Evolutionary conservation across 2,113 vertebrate species (phyloP), one percentile per base, ranked within the genome.

Genomic region (Dasypus novemcinctus): DNA sequence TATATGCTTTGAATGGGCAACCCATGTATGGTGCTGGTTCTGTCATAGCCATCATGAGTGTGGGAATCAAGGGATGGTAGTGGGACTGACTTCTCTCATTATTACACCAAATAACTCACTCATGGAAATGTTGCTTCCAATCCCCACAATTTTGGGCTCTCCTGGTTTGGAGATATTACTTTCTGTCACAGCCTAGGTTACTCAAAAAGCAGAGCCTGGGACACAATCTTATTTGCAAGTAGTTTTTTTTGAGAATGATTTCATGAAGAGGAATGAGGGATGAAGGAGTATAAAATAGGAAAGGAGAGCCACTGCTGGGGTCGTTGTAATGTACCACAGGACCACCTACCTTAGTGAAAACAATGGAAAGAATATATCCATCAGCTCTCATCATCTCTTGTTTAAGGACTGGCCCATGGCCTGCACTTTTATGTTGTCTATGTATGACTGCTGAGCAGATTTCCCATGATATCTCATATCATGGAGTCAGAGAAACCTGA

Each of bases 221-320:
- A 75, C 38, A 61, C 89, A 81, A 25, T 86, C n/a, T 89, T 92
- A 61, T n/a, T 95, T 94, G 23, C 20, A 68, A 66, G 41, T 54
- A 71, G 23, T 71, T 75, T 95, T 78, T 78, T 64, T 88, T 74
- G 63, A 75, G 81, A 83, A 52, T 49, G 80, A 66, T 41, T 13
- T 90, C 17, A 79, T n/a, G 8, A 15, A 46, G 43, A 85, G 61
- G 78, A 89, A 25, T 85, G 68, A 81, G 36, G 36, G 66, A 80
- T n/a, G 36, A 31, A 38, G 3, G 21, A 21, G 4, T 68, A 10
- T 57, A 78, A 49, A 66, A 43, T 71, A 89, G 69, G 23, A 27
- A 61, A 91, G 21, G 33, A 89, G 20, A 59, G 41, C 33, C 31
- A 71, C 1, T 89, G 29, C 15, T 61, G 21, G 29, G 14, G 27